A percentile compares a stretch with the other conserved stretches of the same genome.
Evolutionary conservation across 2,113 vertebrate species (phyloP).

Genomic region (Orthonyx spaldingii): DNA sequence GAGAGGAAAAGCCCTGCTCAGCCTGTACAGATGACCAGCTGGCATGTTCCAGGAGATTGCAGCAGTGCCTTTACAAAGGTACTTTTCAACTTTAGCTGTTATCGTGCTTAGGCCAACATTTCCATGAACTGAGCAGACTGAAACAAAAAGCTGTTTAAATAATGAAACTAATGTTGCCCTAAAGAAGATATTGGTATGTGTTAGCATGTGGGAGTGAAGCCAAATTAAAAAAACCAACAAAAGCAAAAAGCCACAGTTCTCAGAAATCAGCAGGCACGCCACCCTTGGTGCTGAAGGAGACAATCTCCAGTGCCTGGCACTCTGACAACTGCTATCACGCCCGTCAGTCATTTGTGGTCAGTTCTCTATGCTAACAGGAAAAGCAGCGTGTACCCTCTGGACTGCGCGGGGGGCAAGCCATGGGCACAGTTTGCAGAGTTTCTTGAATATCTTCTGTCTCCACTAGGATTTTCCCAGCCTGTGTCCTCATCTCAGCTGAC

Average conservation of each 20-base stretch:
- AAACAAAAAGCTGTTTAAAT: neutral
- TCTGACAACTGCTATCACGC: fast-evolving
- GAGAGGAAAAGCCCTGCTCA: neutral
- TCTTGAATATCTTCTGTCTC: neutral
- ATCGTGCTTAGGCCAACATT: neutral
- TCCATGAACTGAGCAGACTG: neutral
- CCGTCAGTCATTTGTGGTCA: fast-evolving
- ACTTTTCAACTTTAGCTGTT: neutral
- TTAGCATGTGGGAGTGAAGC: neutral
- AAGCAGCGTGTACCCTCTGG: fast-evolving
- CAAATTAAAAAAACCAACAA: neutral
- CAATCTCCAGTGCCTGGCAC: neutral
- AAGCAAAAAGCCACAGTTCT: neutral
- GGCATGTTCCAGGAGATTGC: neutral
- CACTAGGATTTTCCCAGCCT: neutral
- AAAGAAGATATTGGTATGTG: neutral
- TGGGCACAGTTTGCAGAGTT: neutral
- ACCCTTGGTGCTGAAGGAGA: neutral
- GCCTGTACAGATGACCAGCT: neutral
- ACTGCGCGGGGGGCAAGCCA: fast-evolving
- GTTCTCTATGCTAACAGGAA: neutral
- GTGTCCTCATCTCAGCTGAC: neutral
- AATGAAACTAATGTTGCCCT: neutral
- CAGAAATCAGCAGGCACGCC: neutral
- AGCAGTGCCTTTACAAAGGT: neutral